Percentiles rank a stretch among this genome's conserved stretches.
phyloP scores from a whole-genome alignment of 1,140 invertebrate species.

The Ladona fulva region DNA sequence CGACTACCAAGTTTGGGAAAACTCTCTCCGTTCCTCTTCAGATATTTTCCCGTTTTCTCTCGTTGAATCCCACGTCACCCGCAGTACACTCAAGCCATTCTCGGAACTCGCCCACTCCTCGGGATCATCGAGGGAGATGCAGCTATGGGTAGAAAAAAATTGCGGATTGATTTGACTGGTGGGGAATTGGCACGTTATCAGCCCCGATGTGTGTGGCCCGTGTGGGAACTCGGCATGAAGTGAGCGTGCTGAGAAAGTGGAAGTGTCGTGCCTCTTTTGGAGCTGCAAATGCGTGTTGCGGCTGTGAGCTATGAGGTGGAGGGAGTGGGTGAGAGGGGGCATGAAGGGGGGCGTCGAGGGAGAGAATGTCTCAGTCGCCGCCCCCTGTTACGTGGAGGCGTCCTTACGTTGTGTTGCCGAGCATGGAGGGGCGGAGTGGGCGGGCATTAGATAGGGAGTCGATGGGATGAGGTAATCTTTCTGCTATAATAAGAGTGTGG shows the following conservation, averaged over 20 bases:
- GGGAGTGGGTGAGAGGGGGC: background rate
- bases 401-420: background rate
- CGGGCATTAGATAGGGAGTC: background rate
- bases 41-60: background rate
- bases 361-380: background rate
- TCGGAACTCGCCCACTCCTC: background rate
- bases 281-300: background rate
- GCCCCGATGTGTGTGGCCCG: too few species aligned
- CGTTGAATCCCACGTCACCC: background rate
- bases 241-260: background rate
- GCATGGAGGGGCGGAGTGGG: background rate
- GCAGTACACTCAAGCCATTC: background rate
- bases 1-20: background rate
- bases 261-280: background rate
- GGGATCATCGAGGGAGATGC: too few species aligned
- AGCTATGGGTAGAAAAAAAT: too few species aligned
- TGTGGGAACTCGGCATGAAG: background rate
- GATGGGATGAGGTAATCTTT: background rate
- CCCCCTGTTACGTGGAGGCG: background rate
- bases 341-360: background rate
- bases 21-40: background rate
- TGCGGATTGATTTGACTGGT: too few species aligned
- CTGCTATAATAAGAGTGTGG: too few species aligned
- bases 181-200: too few species aligned
- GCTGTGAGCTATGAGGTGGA: background rate